A percentile compares a stretch with the other conserved stretches of the same genome.
These are phyloP conservation scores for Osmoderma eremita DNA, from an alignment of 2,888 invertebrate species.

Conservation along the genomic window DNA sequence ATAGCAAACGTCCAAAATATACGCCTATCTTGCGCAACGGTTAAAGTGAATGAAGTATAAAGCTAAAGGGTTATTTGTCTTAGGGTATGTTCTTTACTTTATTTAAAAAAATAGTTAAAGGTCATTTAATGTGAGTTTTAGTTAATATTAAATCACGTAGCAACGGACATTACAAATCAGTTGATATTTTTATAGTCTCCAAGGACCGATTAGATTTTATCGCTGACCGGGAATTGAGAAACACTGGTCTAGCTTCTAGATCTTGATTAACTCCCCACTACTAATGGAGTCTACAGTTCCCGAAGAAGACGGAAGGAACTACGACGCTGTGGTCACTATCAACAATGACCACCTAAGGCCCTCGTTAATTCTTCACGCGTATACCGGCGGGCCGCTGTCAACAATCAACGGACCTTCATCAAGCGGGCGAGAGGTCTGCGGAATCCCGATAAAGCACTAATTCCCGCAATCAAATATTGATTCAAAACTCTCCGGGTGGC, in stretches of 20 bases:
- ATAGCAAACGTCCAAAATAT: no score
- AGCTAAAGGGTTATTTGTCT: no score
- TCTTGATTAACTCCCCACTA: slow-evolving; percentile 28
- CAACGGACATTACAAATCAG: no score
- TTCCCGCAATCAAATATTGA: slow-evolving; percentile 67
- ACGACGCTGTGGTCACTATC: slow-evolving; percentile 42
- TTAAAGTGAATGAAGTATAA: no score
- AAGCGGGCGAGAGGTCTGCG: slow-evolving; percentile 63
- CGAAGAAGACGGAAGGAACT: slow-evolving; percentile 37
- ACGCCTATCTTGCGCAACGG: no score
- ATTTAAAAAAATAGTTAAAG: no score
- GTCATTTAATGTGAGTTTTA: no score
- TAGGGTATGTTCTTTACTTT: no score
- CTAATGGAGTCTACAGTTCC: slow-evolving; percentile 27
- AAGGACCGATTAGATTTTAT: no score
- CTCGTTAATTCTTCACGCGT: slow-evolving; percentile 64
- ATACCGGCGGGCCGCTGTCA: slow-evolving; percentile 61
- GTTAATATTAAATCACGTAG: no score
- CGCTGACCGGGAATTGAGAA: no score
- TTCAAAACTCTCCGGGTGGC: slow-evolving; percentile 61
- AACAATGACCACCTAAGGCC: slow-evolving; percentile 51
- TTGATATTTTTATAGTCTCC: no score
- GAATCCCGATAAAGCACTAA: slow-evolving; percentile 66
- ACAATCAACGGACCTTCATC: slow-evolving; percentile 66
- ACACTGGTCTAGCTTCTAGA: slow-evolving; percentile 15